Evolutionary conservation across 2,888 invertebrate species (phyloP).

Genomic region (Coremacera marginata): DNA sequence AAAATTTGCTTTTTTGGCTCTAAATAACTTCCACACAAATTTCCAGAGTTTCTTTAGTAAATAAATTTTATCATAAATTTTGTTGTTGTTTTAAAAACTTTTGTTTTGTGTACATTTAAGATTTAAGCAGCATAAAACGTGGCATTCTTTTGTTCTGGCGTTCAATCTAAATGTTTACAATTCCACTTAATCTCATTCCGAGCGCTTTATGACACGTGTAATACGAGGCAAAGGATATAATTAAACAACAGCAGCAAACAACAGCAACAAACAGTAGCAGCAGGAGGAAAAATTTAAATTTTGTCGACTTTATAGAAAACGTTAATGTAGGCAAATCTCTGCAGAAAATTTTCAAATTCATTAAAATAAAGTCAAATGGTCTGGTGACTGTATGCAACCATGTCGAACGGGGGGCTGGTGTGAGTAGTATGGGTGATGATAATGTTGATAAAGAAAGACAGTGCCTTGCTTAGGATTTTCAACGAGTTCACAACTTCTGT

Average conservation of each 20-base stretch:
- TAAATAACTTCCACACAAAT: too few relatives aligned
- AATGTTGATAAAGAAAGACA: not conserved
- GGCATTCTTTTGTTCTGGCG: slow-evolving; percentile 39
- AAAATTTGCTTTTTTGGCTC: too few relatives aligned
- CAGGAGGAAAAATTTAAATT: slow-evolving; percentile 1
- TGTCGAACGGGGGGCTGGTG: not conserved
- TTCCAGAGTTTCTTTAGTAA: too few relatives aligned
- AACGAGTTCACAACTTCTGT: not conserved
- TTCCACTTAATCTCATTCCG: slow-evolving; percentile 49
- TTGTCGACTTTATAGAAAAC: not conserved
- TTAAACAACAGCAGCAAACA: slow-evolving; percentile 46
- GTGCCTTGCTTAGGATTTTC: not conserved
- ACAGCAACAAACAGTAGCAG: not conserved
- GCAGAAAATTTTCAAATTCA: slow-evolving; percentile 6
- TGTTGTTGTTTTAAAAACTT: not conserved
- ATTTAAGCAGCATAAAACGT: not conserved
- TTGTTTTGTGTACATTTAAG: not conserved
- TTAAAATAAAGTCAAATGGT: slow-evolving; percentile 10
- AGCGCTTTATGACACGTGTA: slow-evolving; percentile 53
- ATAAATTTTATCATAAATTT: not conserved
- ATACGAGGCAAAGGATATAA: slow-evolving; percentile 52
- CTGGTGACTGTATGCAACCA: not conserved
- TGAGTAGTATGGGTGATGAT: not conserved
- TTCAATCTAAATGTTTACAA: slow-evolving; percentile 48
- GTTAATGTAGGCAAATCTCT: not conserved